Conservation (phyloP, 2,113 vertebrate genomes). For the Sceloporus tristichus region DNA sequence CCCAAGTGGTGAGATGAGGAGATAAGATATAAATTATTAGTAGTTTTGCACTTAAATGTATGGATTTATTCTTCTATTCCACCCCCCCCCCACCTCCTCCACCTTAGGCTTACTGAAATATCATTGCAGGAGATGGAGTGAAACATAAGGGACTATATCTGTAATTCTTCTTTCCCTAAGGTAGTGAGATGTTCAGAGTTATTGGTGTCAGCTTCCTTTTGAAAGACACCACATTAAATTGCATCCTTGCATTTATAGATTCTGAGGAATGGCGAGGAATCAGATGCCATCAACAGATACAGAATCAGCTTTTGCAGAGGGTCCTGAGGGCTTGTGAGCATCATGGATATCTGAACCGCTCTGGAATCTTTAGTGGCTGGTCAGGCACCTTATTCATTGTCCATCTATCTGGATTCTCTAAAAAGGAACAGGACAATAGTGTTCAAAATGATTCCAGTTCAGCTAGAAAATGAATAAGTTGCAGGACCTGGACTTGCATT, state of each 20-base stretch:
- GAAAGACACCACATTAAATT: neutral
- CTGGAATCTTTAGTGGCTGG: neutral
- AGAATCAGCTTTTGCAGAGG: neutral
- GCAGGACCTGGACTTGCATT: neutral
- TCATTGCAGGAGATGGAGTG: too few relatives aligned
- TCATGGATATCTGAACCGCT: neutral
- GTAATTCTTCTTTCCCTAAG: neutral
- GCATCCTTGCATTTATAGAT: neutral
- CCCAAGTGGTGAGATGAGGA: neutral
- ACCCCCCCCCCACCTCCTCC: too few relatives aligned
- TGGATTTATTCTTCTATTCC: neutral
- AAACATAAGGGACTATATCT: too few relatives aligned
- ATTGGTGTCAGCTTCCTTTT: neutral
- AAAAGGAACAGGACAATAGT: neutral
- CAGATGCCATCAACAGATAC: neutral
- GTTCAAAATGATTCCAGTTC: neutral
- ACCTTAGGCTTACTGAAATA: too few relatives aligned
- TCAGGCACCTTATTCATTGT: too few relatives aligned
- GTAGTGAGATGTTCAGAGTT: neutral
- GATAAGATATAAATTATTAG: neutral
- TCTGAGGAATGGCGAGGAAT: neutral
- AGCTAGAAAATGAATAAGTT: neutral
- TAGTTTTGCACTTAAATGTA: neutral
- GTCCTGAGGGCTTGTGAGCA: neutral
- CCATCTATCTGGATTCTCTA: neutral